A percentile compares a stretch with the other conserved stretches of the same genome.
phyloP scores from a whole-genome alignment of 2,113 vertebrate genomes.

The Callospermophilus lateralis region DNA sequence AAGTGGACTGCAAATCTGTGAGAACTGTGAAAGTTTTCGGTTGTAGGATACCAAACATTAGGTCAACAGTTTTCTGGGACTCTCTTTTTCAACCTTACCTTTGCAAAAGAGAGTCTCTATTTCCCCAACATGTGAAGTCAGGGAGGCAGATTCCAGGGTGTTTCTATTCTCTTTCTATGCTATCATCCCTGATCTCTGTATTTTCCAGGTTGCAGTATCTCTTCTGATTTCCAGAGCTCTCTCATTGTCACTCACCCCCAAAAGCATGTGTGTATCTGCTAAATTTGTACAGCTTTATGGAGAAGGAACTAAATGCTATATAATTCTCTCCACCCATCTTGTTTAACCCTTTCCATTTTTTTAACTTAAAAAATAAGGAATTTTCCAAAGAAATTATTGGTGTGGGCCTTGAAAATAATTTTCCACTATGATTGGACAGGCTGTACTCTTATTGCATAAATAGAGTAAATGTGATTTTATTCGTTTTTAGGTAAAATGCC shows the following conservation, averaged over 20 bases:
- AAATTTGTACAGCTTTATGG: not conserved
- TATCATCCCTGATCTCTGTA: not conserved
- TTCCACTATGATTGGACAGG: not conserved
- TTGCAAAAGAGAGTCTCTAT: not conserved
- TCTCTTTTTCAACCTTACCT: too few relatives aligned
- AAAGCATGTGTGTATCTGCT: too few relatives aligned
- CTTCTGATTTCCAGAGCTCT: not conserved
- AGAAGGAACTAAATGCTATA: not conserved
- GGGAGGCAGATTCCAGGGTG: too few relatives aligned
- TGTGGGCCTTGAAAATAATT: not conserved
- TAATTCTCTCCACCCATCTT: too few relatives aligned
- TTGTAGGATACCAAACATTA: not conserved
- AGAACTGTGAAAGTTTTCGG: too few relatives aligned
- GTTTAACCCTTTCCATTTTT: too few relatives aligned
- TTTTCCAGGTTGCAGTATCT: too few relatives aligned
- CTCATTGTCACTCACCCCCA: too few relatives aligned
- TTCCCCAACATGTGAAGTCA: too few relatives aligned
- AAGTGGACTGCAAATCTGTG: too few relatives aligned
- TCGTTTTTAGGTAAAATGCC: not conserved
- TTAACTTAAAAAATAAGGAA: not conserved
- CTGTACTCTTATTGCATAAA: not conserved
- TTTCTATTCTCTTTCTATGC: not conserved
- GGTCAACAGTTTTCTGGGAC: not conserved
- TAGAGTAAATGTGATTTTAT: not conserved
- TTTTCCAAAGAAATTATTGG: not conserved